A percentile compares a stretch with the other conserved stretches of the same genome.
Conservation (phyloP, 2,797 vertebrate species). For the Pangasius djambal region DNA sequence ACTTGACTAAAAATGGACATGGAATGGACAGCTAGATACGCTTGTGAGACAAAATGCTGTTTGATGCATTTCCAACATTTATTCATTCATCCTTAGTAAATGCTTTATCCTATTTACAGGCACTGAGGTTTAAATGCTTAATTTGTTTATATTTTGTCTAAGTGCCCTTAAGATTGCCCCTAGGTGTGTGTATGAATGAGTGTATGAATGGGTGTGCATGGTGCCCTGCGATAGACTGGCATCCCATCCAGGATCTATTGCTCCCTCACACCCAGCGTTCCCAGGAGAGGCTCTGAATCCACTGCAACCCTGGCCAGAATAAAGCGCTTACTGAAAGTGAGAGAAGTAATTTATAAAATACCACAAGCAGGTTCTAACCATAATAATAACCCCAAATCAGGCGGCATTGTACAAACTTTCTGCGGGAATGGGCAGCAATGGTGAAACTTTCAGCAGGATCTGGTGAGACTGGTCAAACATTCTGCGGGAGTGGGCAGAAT, state of each 20-base stretch:
- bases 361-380: not conserved
- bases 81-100: not conserved
- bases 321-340: not conserved
- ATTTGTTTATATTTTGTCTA: not conserved
- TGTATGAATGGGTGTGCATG: not conserved
- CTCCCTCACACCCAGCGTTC: not conserved
- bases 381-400: not conserved
- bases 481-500: too few relatives aligned
- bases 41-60: not conserved
- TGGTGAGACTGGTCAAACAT: not conserved
- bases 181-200: constrained; percentile 2
- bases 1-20: too few relatives aligned
- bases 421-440: too few relatives aligned
- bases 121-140: not conserved
- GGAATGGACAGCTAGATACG: not conserved
- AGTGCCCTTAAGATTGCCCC: not conserved
- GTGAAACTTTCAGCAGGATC: not conserved
- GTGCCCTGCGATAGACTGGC: not conserved
- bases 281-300: not conserved
- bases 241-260: not conserved
- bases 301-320: not conserved
- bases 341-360: not conserved
- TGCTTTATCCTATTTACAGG: not conserved
- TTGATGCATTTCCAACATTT: not conserved
- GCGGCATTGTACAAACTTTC: not conserved